These are phyloP conservation scores for Nomia melanderi DNA, from an alignment of 1,140 invertebrate species.

Conservation along the genomic window DNA sequence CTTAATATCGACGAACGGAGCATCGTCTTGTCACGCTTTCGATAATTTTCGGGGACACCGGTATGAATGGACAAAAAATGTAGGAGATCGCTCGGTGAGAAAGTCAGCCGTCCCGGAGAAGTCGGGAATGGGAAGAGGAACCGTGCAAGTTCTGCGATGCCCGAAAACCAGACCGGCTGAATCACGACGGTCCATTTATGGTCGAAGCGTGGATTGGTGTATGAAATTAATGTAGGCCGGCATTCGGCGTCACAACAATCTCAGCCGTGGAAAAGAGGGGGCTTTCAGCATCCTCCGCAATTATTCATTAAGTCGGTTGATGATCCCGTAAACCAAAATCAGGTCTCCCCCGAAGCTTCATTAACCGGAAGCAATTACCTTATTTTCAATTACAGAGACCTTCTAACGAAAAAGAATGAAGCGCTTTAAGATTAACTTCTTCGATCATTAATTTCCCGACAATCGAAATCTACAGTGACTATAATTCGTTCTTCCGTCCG, in stretches of 20 bases:
- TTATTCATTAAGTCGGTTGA: too few species aligned
- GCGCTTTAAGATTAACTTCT: too few species aligned
- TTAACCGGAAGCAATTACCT: too few species aligned
- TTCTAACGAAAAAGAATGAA: too few species aligned
- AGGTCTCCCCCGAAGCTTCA: too few species aligned
- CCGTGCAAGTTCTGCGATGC: slow-evolving; percentile 18
- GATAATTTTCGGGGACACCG: slow-evolving; percentile 19
- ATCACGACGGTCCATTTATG: slow-evolving; percentile 47
- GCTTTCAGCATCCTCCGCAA: too few species aligned
- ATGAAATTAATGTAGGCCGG: slow-evolving; percentile 35
- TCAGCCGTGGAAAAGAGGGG: slow-evolving; percentile 14
- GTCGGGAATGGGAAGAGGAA: slow-evolving; percentile 19
- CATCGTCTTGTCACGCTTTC: slow-evolving; percentile 32
- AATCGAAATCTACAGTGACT: too few species aligned
- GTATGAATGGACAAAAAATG: slow-evolving; percentile 6
- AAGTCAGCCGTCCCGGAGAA: neutral
- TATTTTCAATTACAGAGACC: too few species aligned
- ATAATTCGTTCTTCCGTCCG: too few species aligned
- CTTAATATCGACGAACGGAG: neutral
- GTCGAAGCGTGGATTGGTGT: slow-evolving; percentile 30
- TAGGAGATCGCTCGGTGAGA: slow-evolving; percentile 14
- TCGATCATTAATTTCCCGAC: too few species aligned
- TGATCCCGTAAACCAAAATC: too few species aligned
- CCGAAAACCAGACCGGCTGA: slow-evolving; percentile 37
- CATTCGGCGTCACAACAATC: slow-evolving; percentile 7